Conservation (phyloP, 2,888 invertebrate species). For the Clivina fossor region DNA sequence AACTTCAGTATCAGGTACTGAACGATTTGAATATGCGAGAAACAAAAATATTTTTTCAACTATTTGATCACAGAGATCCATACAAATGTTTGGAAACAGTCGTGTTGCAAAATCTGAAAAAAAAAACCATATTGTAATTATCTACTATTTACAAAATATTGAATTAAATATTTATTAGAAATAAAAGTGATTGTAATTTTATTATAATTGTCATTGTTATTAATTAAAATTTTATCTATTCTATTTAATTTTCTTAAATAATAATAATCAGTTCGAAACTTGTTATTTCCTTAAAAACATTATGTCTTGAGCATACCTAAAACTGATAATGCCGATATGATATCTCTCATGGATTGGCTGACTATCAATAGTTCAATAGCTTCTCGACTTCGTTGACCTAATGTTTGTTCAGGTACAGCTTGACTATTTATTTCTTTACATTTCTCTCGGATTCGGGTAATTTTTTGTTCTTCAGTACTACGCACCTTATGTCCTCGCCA, state of each 20-base stretch:
- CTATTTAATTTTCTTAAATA: too few relatives aligned
- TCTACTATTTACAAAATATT: constrained; percentile 10
- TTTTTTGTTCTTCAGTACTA: constrained; percentile 40
- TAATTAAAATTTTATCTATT: too few relatives aligned
- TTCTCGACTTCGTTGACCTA: constrained; percentile 47
- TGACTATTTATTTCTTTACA: constrained; percentile 44
- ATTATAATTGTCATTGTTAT: too few relatives aligned
- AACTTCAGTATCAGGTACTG: constrained; percentile 62
- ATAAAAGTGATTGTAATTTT: too few relatives aligned
- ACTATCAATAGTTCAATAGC: constrained; percentile 47
- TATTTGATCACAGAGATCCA: constrained; percentile 47
- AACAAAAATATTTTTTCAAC: constrained; percentile 51
- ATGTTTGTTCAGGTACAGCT: constrained; percentile 47
- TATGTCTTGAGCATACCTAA: too few relatives aligned
- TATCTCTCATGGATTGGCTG: constrained; percentile 47
- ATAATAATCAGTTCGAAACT: too few relatives aligned
- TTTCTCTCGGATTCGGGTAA: constrained; percentile 46
- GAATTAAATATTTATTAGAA: too few relatives aligned
- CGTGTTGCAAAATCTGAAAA: constrained; percentile 53
- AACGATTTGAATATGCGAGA: constrained; percentile 56
- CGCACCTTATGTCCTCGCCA: constrained; percentile 53
- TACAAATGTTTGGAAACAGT: constrained; percentile 48
- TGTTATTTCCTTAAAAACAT: too few relatives aligned
- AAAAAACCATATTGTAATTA: constrained; percentile 18
- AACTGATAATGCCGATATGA: constrained; percentile 51